Evolutionary conservation across 2,888 invertebrate species (phyloP), one percentile per base, ranked within the genome.

Genomic region (Argyra leucocephala): DNA sequence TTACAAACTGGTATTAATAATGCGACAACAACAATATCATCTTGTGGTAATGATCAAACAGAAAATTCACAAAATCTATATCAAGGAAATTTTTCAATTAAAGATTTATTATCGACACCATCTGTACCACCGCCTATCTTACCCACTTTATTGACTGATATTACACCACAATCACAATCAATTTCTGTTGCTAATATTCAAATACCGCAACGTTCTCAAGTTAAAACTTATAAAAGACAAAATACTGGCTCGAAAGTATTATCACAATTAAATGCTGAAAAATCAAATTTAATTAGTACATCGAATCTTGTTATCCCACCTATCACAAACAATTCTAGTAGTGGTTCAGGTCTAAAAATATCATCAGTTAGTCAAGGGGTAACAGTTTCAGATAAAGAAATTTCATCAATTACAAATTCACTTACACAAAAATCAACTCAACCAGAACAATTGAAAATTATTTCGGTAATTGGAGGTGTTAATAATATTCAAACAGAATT

Each of bases 111-210:
- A 61, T 18, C 26, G n/a, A 31, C 26, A 7, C 61, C 61, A n/a
- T 26, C 61, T 3, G 12, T 26, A n/a, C 26, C 61, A 21, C 61
- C 61, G 3, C 61, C 61, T 31, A 15, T 31, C n/a, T 1, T 22
- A 18, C 48, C 48, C 7, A 15, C 5, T 48, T 18, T 48, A n/a
- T 2, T n/a, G 5, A n/a, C 3, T 2, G 66, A 69, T 12, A 66
- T 69, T 9, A 67, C 74, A 60, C 61, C 72, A 15, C 59, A 26
- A 21, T 69, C 71, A 9, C 62, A 66, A 1, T 67, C 71, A 1
- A 71, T 69, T 22, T 69, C 71, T 1, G 71, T 70, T 9, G 67
- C 65, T 10, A 70, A 67, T 23, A 67, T 67, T 65, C 65, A 57
- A 63, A 65, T 70, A 66, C 64, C 66, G 60, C 70, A 31, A 65